Evolutionary conservation across 2,888 invertebrate genomes (phyloP).

Genomic region (Notodonta dromedarius): DNA sequence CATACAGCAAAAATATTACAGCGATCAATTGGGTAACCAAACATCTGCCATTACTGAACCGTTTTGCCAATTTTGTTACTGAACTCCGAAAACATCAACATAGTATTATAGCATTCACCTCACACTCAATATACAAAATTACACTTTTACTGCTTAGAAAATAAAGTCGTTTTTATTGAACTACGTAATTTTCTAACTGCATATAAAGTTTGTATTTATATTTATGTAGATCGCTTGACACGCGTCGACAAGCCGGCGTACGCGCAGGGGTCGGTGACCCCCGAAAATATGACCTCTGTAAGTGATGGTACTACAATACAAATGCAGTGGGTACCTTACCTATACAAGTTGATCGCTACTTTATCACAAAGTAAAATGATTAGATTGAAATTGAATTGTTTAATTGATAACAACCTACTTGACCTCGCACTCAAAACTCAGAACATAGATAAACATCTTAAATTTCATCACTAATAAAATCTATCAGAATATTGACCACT

Average conservation of each 20-base stretch:
- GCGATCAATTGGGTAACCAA: not conserved
- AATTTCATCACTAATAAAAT: too few species aligned
- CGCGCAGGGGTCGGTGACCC: conserved; percentile 47
- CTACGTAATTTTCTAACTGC: conserved; percentile 13
- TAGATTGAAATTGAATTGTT: not conserved
- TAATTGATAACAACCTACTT: not conserved
- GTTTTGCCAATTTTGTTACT: not conserved
- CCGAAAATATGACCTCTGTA: conserved; percentile 58
- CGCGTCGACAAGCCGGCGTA: conserved; percentile 58
- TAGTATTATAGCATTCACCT: not conserved
- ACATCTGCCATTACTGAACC: not conserved
- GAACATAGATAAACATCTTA: too few species aligned
- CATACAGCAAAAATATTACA: not conserved
- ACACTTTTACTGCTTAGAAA: not conserved
- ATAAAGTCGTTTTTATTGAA: conserved; percentile 39
- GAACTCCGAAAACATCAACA: not conserved
- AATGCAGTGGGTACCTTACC: not conserved
- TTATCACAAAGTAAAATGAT: conserved; percentile 19
- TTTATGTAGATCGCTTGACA: conserved; percentile 62
- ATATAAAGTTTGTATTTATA: conserved; percentile 33
- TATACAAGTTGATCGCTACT: conserved; percentile 3
- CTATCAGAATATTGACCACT: too few species aligned
- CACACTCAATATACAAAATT: not conserved
- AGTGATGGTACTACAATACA: conserved; percentile 21
- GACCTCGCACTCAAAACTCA: too few species aligned